Evolutionary conservation across 2,113 vertebrate species (phyloP).

Genomic region (Ivindomyrus marchei): DNA sequence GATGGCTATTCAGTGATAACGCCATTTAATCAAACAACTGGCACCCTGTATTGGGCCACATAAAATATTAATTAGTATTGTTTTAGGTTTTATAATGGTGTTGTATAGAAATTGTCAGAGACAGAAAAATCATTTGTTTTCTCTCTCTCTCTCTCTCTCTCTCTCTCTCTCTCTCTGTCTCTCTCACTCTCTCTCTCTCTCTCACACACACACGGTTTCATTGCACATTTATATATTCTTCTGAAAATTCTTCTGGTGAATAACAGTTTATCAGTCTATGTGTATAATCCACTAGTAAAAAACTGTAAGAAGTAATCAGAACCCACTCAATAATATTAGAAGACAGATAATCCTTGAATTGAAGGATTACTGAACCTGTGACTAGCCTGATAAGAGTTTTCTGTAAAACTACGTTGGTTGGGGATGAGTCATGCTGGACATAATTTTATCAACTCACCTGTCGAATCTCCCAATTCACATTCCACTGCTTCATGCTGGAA

Average conservation of each 20-base stretch:
- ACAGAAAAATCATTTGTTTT: background rate
- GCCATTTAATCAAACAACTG: background rate
- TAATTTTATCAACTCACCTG: slow-evolving; percentile 61
- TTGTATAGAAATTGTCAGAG: background rate
- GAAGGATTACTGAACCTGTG: background rate
- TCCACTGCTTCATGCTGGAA: slow-evolving; percentile 97
- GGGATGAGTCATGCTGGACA: background rate
- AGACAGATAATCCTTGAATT: background rate
- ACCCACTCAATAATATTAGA: background rate
- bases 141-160: too few relatives aligned
- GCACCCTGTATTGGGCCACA: background rate
- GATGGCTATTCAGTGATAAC: background rate
- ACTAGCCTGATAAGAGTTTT: background rate
- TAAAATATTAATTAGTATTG: background rate
- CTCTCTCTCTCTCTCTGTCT: too few relatives aligned
- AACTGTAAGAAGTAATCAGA: background rate
- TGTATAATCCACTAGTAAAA: background rate
- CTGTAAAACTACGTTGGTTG: background rate
- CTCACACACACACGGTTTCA: too few relatives aligned
- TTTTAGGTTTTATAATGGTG: background rate
- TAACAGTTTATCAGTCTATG: too few relatives aligned
- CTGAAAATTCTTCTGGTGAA: too few relatives aligned
- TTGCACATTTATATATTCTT: too few relatives aligned
- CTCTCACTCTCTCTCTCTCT: too few relatives aligned
- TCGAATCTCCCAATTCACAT: slow-evolving; percentile 97